phyloP scores from a whole-genome alignment of 2,113 vertebrate species.

The Sander lucioperca region DNA sequence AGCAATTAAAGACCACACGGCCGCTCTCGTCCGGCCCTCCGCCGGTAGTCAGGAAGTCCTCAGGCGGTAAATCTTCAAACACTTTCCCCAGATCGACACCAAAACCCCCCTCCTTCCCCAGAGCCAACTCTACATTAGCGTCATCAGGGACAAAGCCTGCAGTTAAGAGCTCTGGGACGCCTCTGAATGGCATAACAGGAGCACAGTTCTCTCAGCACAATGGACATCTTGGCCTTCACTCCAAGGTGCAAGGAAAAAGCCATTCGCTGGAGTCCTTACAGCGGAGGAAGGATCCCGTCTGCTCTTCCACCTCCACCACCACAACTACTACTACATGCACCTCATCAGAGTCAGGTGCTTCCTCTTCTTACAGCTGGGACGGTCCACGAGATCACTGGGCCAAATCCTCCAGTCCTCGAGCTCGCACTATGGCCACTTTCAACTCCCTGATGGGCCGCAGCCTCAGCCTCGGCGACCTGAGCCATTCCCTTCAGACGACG shows the following conservation, averaged over 20 bases:
- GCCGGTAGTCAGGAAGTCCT: constrained; percentile 50
- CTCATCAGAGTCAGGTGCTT: constrained; percentile 93
- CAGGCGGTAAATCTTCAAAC: constrained; percentile 75
- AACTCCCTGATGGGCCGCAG: constrained; percentile 92
- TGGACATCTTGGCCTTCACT: constrained; percentile 71
- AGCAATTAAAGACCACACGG: constrained; percentile 32
- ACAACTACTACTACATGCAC: constrained; percentile 89
- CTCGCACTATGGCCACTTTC: constrained; percentile 81
- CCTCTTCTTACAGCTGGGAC: constrained; percentile 94
- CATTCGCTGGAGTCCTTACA: constrained; percentile 94
- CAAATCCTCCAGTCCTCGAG: constrained; percentile 79
- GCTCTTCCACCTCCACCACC: constrained; percentile 78
- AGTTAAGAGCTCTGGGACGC: constrained; percentile 46
- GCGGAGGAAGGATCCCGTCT: constrained; percentile 84
- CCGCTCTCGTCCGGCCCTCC: constrained; percentile 73
- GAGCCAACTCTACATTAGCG: constrained; percentile 76
- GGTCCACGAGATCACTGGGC: constrained; percentile 87
- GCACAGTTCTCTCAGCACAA: constrained; percentile 78
- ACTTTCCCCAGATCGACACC: constrained; percentile 82
- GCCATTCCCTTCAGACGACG: constrained; percentile 93
- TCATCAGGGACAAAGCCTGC: constrained; percentile 71
- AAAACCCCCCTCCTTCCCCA: constrained; percentile 76
- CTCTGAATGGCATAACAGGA: constrained; percentile 67
- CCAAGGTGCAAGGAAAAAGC: constrained; percentile 83
- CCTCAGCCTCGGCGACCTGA: constrained; percentile 95